Base-by-base conservation (phyloP, 2,113 vertebrate species). In the Platichthys flesus region DNA sequence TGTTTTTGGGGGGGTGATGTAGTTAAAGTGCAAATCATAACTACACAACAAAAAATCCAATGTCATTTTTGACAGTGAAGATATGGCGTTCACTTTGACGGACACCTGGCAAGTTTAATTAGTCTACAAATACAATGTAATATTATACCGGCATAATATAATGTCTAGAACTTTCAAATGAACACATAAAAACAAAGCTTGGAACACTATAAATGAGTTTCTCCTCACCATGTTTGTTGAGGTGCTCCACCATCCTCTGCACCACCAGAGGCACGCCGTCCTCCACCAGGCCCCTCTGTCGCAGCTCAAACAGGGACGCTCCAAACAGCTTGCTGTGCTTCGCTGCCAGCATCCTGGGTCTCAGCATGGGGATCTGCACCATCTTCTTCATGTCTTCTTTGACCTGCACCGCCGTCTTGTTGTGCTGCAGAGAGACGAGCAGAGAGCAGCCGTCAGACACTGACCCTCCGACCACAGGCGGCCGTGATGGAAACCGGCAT, bases 351-450 rank as follows among this genome's bases (percentile, higher is more conserved):
- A 84, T 59, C 67, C 78, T 91, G 81, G 93, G 90, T 67, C 90
- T 93, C 70, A 86, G 88, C 12, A 94, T 87, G 58, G 97, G 95
- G 75, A 94, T 85, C 0, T 92, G 89, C 0, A 93, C 95, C 83
- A 96, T 94, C 94, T 93, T 97, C 92, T 96, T 97, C 96, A 98
- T 95, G 88, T 98, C 96, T 90, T 97, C 96, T 85, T 94, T 97
- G 68, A 98, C 92, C 84, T 90, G 94, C 82, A 95, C 95, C 0
- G 96, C 92, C 0, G 96, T 82, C 87, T 95, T 96, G 90, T 93
- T 96, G 93, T 96, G 96, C 97, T 99, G 94, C 68, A 94, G 88
- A 79, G 83, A 92, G 61, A 84, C 79, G 83, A 92, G 60, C 84
- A 88, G 3, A 95, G 75, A 24, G 54, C 10, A 13, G 40, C 9